A percentile compares a stretch with the other conserved stretches of the same genome.
Conservation (phyloP, 2,888 invertebrate species). For the Notodonta ziczac region DNA sequence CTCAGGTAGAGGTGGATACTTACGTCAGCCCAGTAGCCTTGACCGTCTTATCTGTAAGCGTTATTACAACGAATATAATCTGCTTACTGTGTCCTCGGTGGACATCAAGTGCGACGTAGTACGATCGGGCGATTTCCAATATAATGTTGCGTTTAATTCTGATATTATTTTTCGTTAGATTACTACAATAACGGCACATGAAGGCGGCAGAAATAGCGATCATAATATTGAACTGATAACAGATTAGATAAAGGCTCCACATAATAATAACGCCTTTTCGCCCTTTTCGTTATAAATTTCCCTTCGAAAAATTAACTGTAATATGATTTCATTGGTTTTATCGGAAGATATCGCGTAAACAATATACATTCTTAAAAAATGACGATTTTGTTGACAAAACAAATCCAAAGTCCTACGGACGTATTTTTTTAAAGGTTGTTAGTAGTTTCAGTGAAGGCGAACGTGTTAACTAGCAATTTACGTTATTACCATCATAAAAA, state of each 20-base stretch:
- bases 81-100: slow-evolving; percentile 40
- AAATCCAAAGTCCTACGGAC: not conserved
- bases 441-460: not conserved
- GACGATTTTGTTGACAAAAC: not conserved
- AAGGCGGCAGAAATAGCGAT: slow-evolving; percentile 62
- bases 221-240: slow-evolving; percentile 76
- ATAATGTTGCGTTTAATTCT: slow-evolving; percentile 15
- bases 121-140: slow-evolving; percentile 37
- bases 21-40: slow-evolving; percentile 68
- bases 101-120: slow-evolving; percentile 25
- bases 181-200: slow-evolving; percentile 47
- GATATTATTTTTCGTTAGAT: slow-evolving; percentile 42
- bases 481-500: slow-evolving; percentile 11
- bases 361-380: not conserved
- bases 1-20: slow-evolving; percentile 27
- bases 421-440: not conserved
- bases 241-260: slow-evolving; percentile 76
- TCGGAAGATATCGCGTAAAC: not conserved
- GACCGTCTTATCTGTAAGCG: slow-evolving; percentile 66
- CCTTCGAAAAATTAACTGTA: not conserved
- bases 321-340: not conserved
- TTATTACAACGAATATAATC: slow-evolving; percentile 50
- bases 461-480: not conserved
- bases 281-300: not conserved
- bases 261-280: slow-evolving; percentile 44